Conservation (phyloP, 2,797 vertebrate genomes). For the Ctenopoma multispine region DNA sequence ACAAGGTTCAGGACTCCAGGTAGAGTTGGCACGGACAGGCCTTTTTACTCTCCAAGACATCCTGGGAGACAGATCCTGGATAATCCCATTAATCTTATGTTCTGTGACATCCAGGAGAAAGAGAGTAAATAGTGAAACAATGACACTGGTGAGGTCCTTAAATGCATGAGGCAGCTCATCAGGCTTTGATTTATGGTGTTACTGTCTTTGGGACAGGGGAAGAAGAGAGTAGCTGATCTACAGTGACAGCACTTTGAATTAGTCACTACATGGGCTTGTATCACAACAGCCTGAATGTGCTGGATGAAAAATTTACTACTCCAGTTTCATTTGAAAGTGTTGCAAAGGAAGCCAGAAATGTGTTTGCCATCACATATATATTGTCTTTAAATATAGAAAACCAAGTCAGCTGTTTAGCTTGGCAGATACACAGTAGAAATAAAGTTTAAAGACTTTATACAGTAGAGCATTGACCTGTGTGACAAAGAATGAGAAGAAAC, state of each 20-base stretch:
- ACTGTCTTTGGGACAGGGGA: constrained; percentile 34
- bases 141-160: constrained; percentile 57
- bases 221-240: constrained; percentile 29
- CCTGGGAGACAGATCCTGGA: constrained; percentile 21
- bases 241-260: constrained; percentile 47
- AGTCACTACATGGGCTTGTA: neutral
- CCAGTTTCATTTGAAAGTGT: constrained; percentile 6
- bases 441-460: neutral
- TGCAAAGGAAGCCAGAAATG: neutral
- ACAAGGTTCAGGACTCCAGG: constrained; percentile 44
- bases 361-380: neutral
- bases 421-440: neutral
- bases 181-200: constrained; percentile 59
- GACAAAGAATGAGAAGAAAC: neutral
- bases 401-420: neutral
- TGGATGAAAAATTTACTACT: neutral
- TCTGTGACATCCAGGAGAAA: constrained; percentile 46
- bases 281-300: constrained; percentile 16
- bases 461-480: neutral
- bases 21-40: constrained; percentile 51
- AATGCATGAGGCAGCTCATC: constrained; percentile 61
- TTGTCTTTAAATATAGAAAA: neutral
- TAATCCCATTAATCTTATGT: constrained; percentile 65
- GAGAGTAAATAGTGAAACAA: constrained; percentile 58
- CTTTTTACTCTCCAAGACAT: constrained; percentile 44